Evolutionary conservation across 2,888 invertebrate species (phyloP), one percentile per base, ranked within the genome.

Genomic region (Rotaria socialis): DNA sequence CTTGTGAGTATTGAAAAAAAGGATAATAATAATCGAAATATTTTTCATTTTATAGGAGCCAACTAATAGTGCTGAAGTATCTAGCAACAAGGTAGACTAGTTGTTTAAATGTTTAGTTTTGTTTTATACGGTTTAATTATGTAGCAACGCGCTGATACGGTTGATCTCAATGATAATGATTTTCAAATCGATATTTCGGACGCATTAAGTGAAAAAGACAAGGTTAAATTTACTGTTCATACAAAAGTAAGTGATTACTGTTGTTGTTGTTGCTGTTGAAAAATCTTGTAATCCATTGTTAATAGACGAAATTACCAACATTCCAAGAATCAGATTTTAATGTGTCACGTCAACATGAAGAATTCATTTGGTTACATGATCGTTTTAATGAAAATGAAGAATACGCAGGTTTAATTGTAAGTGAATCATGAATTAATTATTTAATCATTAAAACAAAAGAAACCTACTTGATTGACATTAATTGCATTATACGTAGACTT

Each of bases 311-410:
- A 0, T 92, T 97, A 90, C 94, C 95, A 8, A 94, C 94, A 89
- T 99, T 97, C 91, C 94, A 95, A 89, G 96, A 97, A 91, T 93
- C 94, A 0, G 99, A 99, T 90, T 96, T 97, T 91, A 94, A 96
- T 85, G 99, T 99, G 22, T 96, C 96, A 5, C 93, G 99, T 41
- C 98, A 98, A 90, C 99, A 99, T 90, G 99, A 99, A 90, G 99
- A 99, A 91, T 99, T 99, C 92, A 95, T 98, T 84, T 99, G 99
- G 99, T 93, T 99, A 24, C 98, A 99, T 90, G 96, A 96, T 91
- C 93, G 96, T 86, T 96, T 96, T 90, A 97, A 97, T 89, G 98
- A 99, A 91, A 96, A 96, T 91, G 96, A 96, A 89, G 95, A 95
- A 88, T 99, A 98, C 92, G 97, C 96, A 88, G 99, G 99, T 47